Evolutionary conservation across 2,888 invertebrate species (phyloP), one percentile per base, ranked within the genome.

Genomic region (Gortyna flavago): DNA sequence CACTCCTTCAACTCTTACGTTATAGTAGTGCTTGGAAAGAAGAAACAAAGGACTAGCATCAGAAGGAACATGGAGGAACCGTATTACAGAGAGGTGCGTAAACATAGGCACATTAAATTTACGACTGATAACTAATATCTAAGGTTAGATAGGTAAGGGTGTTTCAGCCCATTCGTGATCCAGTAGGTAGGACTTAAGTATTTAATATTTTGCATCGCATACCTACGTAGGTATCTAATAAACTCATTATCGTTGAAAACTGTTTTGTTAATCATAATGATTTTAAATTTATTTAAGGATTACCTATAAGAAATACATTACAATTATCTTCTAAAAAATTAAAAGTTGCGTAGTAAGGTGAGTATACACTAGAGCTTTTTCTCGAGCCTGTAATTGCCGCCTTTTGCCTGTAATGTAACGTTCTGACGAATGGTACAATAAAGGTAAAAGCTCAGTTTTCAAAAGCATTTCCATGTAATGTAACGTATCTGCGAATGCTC

Each of bases 71-170:
- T 97, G 18, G 97, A 97, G 82, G 97, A 97, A 81, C 98, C 98
- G 0, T 97, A 94, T 90, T 98, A 97, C 85, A 97, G 97, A 93
- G 98, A 98, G 97, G 98, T 98, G 86, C 67, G 1, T 18, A 18
- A 48, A 66, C 16, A 62, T 41, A 11, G n/a, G n/a, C n/a, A n/a
- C n/a, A n/a, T n/a, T 48, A 32, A 7, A 7, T 21, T 75, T 44
- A 18, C 16, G 29, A 18, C 18, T 5, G 51, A 11, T 16, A 68
- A 6, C 25, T 8, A 11, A 35, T 54, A 3, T n/a, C 7, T 7
- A 35, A 44, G 18, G 38, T 8, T 8, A 38, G 29, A 3, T 18
- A 38, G 29, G 1, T 18, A 4, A 9, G 0, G n/a, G 29, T 41
- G 32, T 18, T 5, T 54, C 4, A 25, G 38, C 4, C 51, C 5